Base-by-base conservation (phyloP, 2,113 vertebrate species). In the Dissostichus mawsoni region DNA sequence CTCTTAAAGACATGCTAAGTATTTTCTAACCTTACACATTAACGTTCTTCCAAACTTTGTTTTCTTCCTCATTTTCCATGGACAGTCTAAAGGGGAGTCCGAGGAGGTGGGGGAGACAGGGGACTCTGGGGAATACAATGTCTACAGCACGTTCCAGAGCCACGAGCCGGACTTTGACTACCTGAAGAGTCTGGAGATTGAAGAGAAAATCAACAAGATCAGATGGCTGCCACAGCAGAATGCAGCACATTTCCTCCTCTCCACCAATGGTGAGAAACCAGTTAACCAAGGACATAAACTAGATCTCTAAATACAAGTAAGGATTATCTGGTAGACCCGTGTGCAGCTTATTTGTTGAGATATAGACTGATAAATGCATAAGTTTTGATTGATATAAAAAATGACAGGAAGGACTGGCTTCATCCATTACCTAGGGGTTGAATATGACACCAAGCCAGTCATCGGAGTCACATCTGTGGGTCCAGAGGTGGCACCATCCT, bases 121-220 rank as follows among this genome's bases (percentile, higher is more conserved):
- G 78, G 96, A 95, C 94, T 97, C 97, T 58, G 98, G 98, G 16
- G 98, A 99, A 87, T 99, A 99, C 69, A 98, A 99, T 76, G 98
- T 99, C 92, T 99, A 99, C 94, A 99, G 98, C 95, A 99, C 97
- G 18, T 99, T 99, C 95, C 98, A 99, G 96, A 99, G 98, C 93
- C 98, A 99, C 18, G 98, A 99, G 92, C 97, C 97, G 0, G 98
- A 99, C 95, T 99, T 99, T 78, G 98, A 99, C 93, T 99, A 99
- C 94, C 93, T 99, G 94, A 99, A 99, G 91, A 99, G 98, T 88
- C 94, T 99, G 93, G 98, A 99, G 94, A 99, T 99, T 76, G 98
- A 99, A 89, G 98, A 99, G 94, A 99, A 98, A 86, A 99, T 99
- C 92, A 99, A 99, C 94, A 99, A 98, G 94, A 99, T 99, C 93